phyloP scores from a whole-genome alignment of 2,113 vertebrate species.

The Oreocharis arfaki region DNA sequence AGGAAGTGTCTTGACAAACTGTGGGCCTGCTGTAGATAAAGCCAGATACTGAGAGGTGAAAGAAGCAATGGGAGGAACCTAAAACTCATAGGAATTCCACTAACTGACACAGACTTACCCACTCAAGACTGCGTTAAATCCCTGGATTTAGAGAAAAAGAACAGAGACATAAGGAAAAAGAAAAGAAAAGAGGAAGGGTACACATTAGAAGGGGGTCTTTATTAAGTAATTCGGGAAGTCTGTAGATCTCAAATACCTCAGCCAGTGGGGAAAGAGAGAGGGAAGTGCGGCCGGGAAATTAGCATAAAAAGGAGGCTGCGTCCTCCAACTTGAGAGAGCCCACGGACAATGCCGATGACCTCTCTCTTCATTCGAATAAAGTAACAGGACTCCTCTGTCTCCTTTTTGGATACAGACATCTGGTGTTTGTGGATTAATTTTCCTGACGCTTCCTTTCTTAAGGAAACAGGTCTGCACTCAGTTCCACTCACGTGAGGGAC shows the following conservation, averaged over 20 bases:
- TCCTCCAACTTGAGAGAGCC: background rate
- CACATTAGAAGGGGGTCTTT: background rate
- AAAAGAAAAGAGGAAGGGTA: background rate
- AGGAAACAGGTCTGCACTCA: no score
- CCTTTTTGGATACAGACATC: background rate
- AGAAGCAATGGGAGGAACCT: background rate
- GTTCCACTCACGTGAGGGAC: accelerated
- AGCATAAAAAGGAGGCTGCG: background rate
- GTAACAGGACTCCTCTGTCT: background rate
- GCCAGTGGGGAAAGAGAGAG: background rate
- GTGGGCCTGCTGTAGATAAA: background rate
- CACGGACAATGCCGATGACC: background rate
- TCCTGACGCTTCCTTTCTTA: background rate
- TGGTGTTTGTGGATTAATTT: background rate
- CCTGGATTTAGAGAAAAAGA: background rate
- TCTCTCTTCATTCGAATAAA: background rate
- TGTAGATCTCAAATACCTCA: background rate
- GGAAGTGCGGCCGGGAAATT: background rate
- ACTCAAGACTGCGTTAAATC: background rate
- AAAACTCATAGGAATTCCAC: background rate
- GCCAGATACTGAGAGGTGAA: background rate
- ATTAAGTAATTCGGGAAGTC: background rate
- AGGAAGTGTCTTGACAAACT: background rate
- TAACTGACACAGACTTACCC: background rate
- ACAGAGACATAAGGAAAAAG: background rate